Evolutionary conservation across 2,888 invertebrate species (phyloP).

Genomic region (Dynastes hyllus): DNA sequence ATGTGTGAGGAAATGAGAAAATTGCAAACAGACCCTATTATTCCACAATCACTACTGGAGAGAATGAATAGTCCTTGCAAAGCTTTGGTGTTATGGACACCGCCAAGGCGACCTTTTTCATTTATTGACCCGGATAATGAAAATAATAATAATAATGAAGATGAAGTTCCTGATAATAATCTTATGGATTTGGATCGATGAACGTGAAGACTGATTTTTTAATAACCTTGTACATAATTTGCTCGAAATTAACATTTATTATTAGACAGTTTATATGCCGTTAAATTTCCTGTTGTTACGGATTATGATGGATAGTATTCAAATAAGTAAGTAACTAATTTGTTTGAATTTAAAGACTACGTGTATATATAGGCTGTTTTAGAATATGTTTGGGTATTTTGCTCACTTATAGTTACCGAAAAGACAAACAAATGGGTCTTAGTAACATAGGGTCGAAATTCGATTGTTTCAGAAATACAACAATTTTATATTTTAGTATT

Average conservation of each 20-base stretch:
- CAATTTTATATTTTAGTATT: no score
- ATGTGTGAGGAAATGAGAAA: conserved; percentile 83
- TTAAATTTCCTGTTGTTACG: neutral
- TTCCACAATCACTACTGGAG: conserved; percentile 79
- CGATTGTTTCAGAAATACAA: no score
- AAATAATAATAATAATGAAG: conserved; percentile 70
- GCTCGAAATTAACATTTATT: conserved; percentile 18
- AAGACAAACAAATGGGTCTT: no score
- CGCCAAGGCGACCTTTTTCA: conserved; percentile 70
- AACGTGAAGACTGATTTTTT: conserved; percentile 40
- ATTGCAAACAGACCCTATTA: conserved; percentile 77
- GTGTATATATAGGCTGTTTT: no score
- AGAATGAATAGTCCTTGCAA: conserved; percentile 83
- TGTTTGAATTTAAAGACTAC: no score
- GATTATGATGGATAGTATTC: neutral
- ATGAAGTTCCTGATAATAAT: conserved; percentile 69
- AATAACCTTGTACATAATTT: conserved; percentile 15
- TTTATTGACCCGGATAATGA: conserved; percentile 60
- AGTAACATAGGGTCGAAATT: no score
- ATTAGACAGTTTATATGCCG: conserved; percentile 13
- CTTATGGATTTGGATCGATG: conserved; percentile 60
- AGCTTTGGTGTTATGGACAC: conserved; percentile 88
- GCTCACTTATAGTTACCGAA: no score
- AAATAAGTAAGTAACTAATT: conserved; percentile 10
- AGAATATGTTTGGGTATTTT: no score